Evolutionary conservation across 2,113 vertebrate genomes (phyloP), one percentile per base, ranked within the genome.

Genomic region (Xenus cinereus): DNA sequence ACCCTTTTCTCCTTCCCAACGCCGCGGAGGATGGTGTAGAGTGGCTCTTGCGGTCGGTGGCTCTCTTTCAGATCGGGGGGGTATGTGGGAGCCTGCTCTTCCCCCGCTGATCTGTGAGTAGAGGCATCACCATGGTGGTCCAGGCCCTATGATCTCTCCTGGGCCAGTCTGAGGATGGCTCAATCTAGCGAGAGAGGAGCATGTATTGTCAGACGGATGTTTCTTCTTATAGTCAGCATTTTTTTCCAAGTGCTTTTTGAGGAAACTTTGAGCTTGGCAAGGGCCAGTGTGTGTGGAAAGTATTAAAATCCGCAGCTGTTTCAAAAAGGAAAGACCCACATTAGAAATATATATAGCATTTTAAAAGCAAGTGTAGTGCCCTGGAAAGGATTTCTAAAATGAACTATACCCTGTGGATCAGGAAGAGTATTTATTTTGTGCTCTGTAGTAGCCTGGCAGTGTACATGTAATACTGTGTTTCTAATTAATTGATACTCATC

Each of bases 301-400:
- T 89, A 93, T 95, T 95, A 91, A 93, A 90, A 90, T 93, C 63
- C 3, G 7, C 89, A 96, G 51, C 82, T 92, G 51, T 93, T 97
- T 92, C 79, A 78, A 57, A 89, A 90, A 86, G 39, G 71, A 82
- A 95, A 83, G 60, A 35, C 84, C 48, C 18, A 4, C 72, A 69
- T 85, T 95, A 93, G 63, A 93, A 86, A 81, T 95, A 96, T 67
- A 94, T 76, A 93, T 89, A 90, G 76, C 56, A 64, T 94, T 96
- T 91, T 56, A 85, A 96, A 85, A 97, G 32, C 59, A 85, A 63
- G 43, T 76, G 89, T 84, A 94, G 33, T 87, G 32, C 43, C 59
- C 67, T 93, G 89, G 82, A 76, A 95, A 71, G 64, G 76, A 81
- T 92, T 92, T 85, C 43, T 89, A 67, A 86, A 93, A 75, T 8